Evolutionary conservation across 1,140 invertebrate genomes (phyloP).

Genomic region (Saccostrea echinata): DNA sequence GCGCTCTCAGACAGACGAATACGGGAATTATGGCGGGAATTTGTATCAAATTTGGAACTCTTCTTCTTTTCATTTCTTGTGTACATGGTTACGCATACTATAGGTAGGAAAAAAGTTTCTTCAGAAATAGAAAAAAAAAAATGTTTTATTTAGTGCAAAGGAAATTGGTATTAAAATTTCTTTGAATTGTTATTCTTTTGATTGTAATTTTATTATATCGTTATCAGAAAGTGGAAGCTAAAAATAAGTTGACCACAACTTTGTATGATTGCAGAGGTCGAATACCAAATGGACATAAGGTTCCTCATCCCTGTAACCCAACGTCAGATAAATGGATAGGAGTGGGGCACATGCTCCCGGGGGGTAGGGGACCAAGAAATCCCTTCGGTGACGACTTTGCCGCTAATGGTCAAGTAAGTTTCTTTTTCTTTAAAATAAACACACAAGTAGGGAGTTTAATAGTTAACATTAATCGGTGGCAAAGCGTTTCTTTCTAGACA

Average conservation of each 20-base stretch:
- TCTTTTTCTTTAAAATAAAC: not conserved
- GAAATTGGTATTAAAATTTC: not conserved
- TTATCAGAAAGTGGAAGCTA: not conserved
- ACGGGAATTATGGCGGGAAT: conserved; percentile 16
- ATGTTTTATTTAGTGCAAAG: not conserved
- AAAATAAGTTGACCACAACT: not conserved
- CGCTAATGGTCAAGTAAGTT: conserved; percentile 39
- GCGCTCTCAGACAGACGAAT: conserved; percentile 13
- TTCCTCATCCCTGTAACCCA: conserved; percentile 54
- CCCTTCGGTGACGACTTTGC: conserved; percentile 51
- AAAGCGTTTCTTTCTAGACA: no score
- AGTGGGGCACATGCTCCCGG: conserved; percentile 35
- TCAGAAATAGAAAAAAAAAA: conserved; percentile 80
- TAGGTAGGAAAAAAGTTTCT: not conserved
- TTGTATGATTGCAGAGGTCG: not conserved
- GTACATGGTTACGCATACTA: conserved; percentile 7
- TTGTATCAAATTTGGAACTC: conserved; percentile 32
- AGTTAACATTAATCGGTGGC: no score
- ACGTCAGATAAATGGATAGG: conserved; percentile 27
- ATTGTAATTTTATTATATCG: not conserved
- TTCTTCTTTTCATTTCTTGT: conserved; percentile 16
- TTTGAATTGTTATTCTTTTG: not conserved
- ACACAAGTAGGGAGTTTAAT: no score
- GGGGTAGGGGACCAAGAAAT: conserved; percentile 42
- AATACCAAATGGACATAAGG: conserved; percentile 52